Base-by-base conservation (phyloP, 2,888 invertebrate species). In the Cerastis rubricosa region DNA sequence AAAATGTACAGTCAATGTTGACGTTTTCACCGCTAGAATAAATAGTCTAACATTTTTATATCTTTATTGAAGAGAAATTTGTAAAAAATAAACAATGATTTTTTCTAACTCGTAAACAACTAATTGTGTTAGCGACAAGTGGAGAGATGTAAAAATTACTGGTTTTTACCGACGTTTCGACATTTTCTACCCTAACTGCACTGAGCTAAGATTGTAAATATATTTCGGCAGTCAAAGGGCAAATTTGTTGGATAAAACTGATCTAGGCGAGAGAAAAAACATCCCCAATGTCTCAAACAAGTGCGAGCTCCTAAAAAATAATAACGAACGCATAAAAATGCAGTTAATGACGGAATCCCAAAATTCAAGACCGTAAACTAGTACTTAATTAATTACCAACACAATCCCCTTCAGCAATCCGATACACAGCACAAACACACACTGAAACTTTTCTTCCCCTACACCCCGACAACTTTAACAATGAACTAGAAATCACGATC, bases 1-100 rank as follows among this genome's bases (percentile, higher is more conserved):
- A 59, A 75, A 78, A 76, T 66, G n/a, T 61, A 70, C 51, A 70
- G 40, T 66, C 71, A 69, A 71, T 69, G 61, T 78, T 78, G 74
- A 70, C 19, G 66, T 43, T 80, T 74, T 45, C 57, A 19, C 3
- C 35, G 35, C n/a, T 70, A 72, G 49, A 43, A 43, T 71, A 49
- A 66, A 71, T 51, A 68, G 54, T 59, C 17, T 8, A n/a, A 35
- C 45, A 22, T 22, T 65, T 66, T 66, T 14, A 43, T 19, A 12
- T 68, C 19, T 25, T 57, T 49, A 47, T 61, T 66, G 2, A 8
- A 29, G n/a, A 59, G 8, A 59, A 67, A 35, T 71, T 63, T 25
- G 2, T 40, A 22, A 59, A 35, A 35, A n/a, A n/a, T n/a, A n/a
- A n/a, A n/a, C n/a, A n/a, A n/a, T n/a, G n/a, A n/a, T n/a, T n/a